phyloP scores from a whole-genome alignment of 1,140 invertebrate species.

The Drosophila lini region DNA sequence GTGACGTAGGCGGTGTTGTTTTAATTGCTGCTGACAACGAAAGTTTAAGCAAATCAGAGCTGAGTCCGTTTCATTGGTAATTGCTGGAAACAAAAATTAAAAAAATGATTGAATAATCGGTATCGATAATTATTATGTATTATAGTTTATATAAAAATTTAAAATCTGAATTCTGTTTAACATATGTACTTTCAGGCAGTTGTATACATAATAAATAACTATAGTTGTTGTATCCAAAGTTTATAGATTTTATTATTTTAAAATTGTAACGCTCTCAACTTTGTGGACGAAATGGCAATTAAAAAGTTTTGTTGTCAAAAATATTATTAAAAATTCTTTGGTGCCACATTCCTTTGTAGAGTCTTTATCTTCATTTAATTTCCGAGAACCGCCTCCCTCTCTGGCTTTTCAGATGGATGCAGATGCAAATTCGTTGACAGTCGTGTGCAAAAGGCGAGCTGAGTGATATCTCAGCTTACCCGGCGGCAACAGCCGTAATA shows the following conservation, averaged over 20 bases:
- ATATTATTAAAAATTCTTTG: neutral
- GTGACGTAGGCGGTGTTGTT: slow-evolving; percentile 50
- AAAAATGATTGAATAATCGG: slow-evolving; percentile 59
- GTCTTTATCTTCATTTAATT: slow-evolving; percentile 5
- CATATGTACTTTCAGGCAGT: neutral
- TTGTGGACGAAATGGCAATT: neutral
- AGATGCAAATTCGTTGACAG: slow-evolving; percentile 51
- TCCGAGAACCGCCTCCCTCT: slow-evolving; percentile 1
- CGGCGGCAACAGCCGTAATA: slow-evolving; percentile 31
- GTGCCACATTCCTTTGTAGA: too few relatives aligned
- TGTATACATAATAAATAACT: neutral
- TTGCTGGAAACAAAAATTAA: slow-evolving; percentile 25
- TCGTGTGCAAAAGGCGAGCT: slow-evolving; percentile 34
- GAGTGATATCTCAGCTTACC: slow-evolving; percentile 54
- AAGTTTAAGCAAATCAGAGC: slow-evolving; percentile 73
- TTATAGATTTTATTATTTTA: neutral
- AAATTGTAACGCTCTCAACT: neutral
- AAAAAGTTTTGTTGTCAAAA: neutral
- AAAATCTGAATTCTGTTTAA: slow-evolving; percentile 2
- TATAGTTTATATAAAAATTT: neutral
- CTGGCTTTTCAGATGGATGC: slow-evolving; percentile 31
- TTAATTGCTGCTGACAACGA: slow-evolving; percentile 80
- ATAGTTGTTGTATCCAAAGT: neutral
- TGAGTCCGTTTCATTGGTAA: slow-evolving; percentile 11
- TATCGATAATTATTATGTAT: too few relatives aligned